Evolutionary conservation across 2,888 invertebrate genomes (phyloP), one percentile per base, ranked within the genome.

Genomic region (Girardia tigrina): DNA sequence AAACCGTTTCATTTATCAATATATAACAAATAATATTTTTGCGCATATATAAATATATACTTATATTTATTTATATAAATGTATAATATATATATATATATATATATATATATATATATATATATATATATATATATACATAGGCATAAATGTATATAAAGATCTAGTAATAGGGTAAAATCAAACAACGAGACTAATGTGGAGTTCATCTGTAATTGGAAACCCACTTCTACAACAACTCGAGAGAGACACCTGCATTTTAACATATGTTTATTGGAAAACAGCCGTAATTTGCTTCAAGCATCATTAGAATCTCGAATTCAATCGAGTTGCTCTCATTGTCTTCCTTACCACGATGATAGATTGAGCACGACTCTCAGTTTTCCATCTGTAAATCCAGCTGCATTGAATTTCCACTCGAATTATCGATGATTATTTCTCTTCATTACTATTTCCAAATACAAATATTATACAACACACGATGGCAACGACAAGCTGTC

Each of bases 351-450:
- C 56, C 56, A 56, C 56, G 56, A 56, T 56, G n/a, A 56, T 56
- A 56, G 56, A 56, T 56, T 56, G 56, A 56, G 56, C 56, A 56
- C 56, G 56, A 56, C 56, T 56, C 56, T 56, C 56, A 56, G 56
- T 56, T 56, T 56, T 56, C 56, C 56, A 56, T 56, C 56, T 56
- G 56, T 56, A 56, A 56, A 56, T 56, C 56, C 56, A 56, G 56
- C 56, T 56, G 56, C 56, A 56, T 56, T 56, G 56, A 56, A 23
- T 56, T 56, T 56, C 56, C 56, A 56, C 56, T 56, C 56, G 56
- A 56, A 56, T 56, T 56, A 56, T 56, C 56, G 56, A 56, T 56
- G 56, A 56, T 56, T 56, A 56, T 56, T 56, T 56, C 56, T 56
- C 56, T 56, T 56, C 56, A 56, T 56, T 56, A 56, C 56, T 6